Percentiles rank a stretch among this genome's conserved stretches.
phyloP scores from a whole-genome alignment of 1,140 invertebrate species.

The Cepaea nemoralis region DNA sequence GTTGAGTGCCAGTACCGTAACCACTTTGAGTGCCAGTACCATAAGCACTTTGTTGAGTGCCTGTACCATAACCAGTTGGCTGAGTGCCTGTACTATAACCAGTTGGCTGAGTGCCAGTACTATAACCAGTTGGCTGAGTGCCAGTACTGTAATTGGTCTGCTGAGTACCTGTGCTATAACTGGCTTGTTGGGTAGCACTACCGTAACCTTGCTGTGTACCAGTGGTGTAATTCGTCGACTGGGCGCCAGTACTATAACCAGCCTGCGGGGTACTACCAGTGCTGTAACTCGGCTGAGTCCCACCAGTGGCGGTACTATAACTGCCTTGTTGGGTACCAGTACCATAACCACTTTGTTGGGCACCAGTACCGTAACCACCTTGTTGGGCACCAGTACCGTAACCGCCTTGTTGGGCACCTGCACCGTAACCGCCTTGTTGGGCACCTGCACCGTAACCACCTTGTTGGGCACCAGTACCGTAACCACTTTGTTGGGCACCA shows the following conservation, averaged over 20 bases:
- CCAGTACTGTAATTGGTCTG: constrained; percentile 18
- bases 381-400: not conserved
- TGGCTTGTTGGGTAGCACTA: constrained; percentile 3
- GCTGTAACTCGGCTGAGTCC: not conserved
- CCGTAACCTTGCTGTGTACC: constrained; percentile 1
- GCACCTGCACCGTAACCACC: too few relatives aligned
- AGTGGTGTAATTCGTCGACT: too few relatives aligned
- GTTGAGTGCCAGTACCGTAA: not conserved
- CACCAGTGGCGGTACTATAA: not conserved
- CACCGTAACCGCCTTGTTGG: not conserved
- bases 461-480: too few relatives aligned
- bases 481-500: too few relatives aligned
- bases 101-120: not conserved
- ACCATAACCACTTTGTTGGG: constrained; percentile 5
- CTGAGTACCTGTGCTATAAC: constrained; percentile 1
- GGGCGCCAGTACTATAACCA: constrained; percentile 9
- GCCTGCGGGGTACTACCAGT: not conserved
- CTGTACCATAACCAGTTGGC: not conserved
- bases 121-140: not conserved
- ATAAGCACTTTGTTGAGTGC: constrained; percentile 10
- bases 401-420: not conserved
- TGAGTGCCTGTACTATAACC: constrained; percentile 11
- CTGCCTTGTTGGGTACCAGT: not conserved
- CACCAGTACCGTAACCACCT: not conserved
- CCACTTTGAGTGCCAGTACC: not conserved